A percentile compares a stretch with the other conserved stretches of the same genome.
phyloP scores from a whole-genome alignment of 2,797 vertebrate species.

The Cottoperca gobio region DNA sequence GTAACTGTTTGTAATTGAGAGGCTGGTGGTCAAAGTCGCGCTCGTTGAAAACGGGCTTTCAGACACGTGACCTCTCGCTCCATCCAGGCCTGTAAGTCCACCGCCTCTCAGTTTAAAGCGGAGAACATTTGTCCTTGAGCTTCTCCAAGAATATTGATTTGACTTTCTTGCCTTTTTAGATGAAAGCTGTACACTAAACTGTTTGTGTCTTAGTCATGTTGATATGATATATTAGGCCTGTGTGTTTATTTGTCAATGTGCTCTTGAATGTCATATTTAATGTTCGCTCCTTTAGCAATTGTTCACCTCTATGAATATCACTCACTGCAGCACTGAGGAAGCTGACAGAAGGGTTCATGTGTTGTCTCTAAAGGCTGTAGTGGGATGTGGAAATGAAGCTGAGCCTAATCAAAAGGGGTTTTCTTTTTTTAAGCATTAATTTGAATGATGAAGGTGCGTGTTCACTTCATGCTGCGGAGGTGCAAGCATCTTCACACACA shows the following conservation, averaged over 20 bases:
- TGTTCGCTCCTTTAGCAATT: slow-evolving; percentile 66
- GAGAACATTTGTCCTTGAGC: slow-evolving; percentile 45
- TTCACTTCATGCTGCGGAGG: slow-evolving; percentile 30
- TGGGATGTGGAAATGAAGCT: slow-evolving; percentile 52
- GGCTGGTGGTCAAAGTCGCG: slow-evolving; percentile 28
- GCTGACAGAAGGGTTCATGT: slow-evolving; percentile 37
- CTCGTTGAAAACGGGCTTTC: slow-evolving; percentile 24
- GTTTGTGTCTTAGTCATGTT: slow-evolving; percentile 68
- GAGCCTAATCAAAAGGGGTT: slow-evolving; percentile 55
- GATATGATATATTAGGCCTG: slow-evolving; percentile 59
- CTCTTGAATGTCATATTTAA: slow-evolving; percentile 77
- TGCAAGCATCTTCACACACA: slow-evolving; percentile 37
- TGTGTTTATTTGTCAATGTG: slow-evolving; percentile 74
- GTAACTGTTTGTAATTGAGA: slow-evolving; percentile 18
- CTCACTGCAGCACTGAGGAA: slow-evolving; percentile 61
- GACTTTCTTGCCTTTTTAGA: slow-evolving; percentile 66
- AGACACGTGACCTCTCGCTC: slow-evolving; percentile 46
- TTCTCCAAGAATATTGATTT: slow-evolving; percentile 69
- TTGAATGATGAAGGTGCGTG: slow-evolving; percentile 47
- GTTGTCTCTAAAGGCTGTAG: slow-evolving; percentile 35
- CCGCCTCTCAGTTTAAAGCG: slow-evolving; percentile 42
- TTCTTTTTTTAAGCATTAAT: slow-evolving; percentile 56
- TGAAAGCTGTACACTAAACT: slow-evolving; percentile 64
- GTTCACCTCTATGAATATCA: slow-evolving; percentile 60
- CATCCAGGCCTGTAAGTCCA: slow-evolving; percentile 34